phyloP scores from a whole-genome alignment of 2,113 vertebrate genomes.

The Pelmatolapia mariae region DNA sequence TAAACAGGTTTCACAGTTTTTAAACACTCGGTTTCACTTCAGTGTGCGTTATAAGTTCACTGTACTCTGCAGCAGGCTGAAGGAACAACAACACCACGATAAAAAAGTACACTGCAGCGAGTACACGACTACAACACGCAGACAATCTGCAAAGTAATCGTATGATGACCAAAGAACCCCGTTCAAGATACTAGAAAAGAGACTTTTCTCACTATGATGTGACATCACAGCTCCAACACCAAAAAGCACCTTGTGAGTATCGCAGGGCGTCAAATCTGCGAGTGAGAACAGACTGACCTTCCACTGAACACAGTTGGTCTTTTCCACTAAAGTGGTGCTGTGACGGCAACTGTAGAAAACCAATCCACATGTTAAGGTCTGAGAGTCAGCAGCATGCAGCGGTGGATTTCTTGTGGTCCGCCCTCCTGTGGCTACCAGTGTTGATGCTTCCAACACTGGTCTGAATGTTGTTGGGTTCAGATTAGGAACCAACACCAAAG shows the following conservation, averaged over 20 bases:
- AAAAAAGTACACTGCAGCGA: background rate
- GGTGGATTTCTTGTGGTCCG: background rate
- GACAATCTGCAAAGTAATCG: rapidly evolving
- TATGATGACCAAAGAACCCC: rapidly evolving
- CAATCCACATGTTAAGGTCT: rapidly evolving
- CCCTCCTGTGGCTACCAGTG: background rate
- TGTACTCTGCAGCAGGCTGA: background rate
- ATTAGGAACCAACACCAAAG: background rate
- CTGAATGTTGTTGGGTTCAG: background rate
- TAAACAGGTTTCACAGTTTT: background rate
- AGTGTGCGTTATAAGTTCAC: background rate
- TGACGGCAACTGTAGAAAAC: background rate
- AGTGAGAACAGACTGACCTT: background rate
- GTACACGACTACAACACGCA: background rate
- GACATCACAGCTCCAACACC: background rate
- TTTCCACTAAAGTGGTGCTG: background rate
- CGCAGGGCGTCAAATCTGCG: background rate
- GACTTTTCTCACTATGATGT: background rate
- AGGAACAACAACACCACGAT: background rate
- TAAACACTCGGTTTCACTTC: background rate
- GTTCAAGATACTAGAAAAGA: rapidly evolving
- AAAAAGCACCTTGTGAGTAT: background rate
- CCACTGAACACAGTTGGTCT: background rate
- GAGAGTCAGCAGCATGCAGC: rapidly evolving
- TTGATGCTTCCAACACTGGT: background rate